Evolutionary conservation across 2,797 vertebrate genomes (phyloP), one percentile per base, ranked within the genome.

Genomic region (Eurystomus glaucurus): DNA sequence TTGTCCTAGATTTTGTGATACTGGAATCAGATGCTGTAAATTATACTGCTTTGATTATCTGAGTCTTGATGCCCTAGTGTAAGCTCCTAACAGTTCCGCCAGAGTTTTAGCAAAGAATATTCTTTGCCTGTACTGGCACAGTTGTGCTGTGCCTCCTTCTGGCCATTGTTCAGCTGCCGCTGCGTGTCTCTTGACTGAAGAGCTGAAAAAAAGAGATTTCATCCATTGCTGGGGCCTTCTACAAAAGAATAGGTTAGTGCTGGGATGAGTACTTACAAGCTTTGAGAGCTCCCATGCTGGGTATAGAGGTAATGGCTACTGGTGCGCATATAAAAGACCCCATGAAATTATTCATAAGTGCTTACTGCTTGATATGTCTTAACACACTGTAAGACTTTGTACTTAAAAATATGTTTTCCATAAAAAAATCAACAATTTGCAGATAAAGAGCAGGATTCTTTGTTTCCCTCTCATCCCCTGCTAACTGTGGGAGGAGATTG

Each of bases 351-450:
- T 74, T 91, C 85, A 88, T 95, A 95, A 95, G 89, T 93, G 51
- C 75, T 94, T 97, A 75, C 81, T 88, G 78, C 93, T 90, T 83
- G 23, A 6, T 93, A 62, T 80, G 29, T 77, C 58, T 83, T 95
- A 92, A 54, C 88, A 95, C 75, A 71, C 64, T 89, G 60, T 96
- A 93, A 96, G 93, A 90, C 52, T 69, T 84, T 65, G 78, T 95
- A 55, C 62, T 95, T 85, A 86, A 66, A 90, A 92, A 71, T 80
- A 83, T 90, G 70, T 86, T 94, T 97, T 92, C 95, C 85, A 95
- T 98, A 57, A 97, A 96, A 79, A 91, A 85, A 93, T 96, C 92
- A 85, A 69, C 88, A 93, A 95, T 96, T 97, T 93, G 35, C 60
- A 72, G 88, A 96, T 88, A 85, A 97, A 97, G 85, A 92, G 91